A percentile compares a stretch with the other conserved stretches of the same genome.
Conservation (phyloP, 2,888 invertebrate species). For the Abrostola tripartita region DNA sequence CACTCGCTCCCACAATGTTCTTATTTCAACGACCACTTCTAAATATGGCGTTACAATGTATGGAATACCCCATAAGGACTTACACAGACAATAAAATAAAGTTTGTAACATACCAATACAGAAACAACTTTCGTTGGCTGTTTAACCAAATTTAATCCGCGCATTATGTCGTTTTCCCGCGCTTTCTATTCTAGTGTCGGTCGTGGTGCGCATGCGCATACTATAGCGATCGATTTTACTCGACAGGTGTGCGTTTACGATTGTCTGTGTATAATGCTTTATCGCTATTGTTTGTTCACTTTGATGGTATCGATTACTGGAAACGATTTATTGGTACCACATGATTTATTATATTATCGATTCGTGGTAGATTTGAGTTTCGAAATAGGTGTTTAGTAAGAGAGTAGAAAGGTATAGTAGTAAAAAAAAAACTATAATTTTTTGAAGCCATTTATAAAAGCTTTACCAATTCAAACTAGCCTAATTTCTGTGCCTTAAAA, state of each 20-base stretch:
- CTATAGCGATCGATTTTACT: conserved; percentile 43
- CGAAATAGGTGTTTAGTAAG: conserved; percentile 1
- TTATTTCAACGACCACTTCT: conserved; percentile 13
- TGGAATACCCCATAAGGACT: conserved; percentile 22
- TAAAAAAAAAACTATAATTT: too few species aligned
- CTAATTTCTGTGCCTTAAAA: too few species aligned
- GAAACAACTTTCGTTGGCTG: conserved; percentile 62
- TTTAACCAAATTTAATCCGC: conserved; percentile 67
- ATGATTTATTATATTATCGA: conserved; percentile 9
- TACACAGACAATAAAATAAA: conserved; percentile 43
- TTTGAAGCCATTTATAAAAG: too few species aligned
- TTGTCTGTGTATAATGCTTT: conserved; percentile 32
- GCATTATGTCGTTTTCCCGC: conserved; percentile 65
- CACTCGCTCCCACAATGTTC: neutral
- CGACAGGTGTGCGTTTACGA: conserved; percentile 34
- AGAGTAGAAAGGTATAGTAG: too few species aligned
- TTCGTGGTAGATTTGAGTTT: conserved; percentile 11
- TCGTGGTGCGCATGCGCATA: conserved; percentile 54
- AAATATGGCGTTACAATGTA: conserved; percentile 18
- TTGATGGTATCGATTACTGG: conserved; percentile 42
- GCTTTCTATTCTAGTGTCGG: conserved; percentile 64
- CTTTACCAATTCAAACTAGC: too few species aligned
- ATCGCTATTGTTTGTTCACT: conserved; percentile 17
- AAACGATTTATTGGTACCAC: conserved; percentile 19
- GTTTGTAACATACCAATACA: conserved; percentile 51